Evolutionary conservation across 2,888 invertebrate genomes (phyloP).

Genomic region (Eupithecia subumbrata): DNA sequence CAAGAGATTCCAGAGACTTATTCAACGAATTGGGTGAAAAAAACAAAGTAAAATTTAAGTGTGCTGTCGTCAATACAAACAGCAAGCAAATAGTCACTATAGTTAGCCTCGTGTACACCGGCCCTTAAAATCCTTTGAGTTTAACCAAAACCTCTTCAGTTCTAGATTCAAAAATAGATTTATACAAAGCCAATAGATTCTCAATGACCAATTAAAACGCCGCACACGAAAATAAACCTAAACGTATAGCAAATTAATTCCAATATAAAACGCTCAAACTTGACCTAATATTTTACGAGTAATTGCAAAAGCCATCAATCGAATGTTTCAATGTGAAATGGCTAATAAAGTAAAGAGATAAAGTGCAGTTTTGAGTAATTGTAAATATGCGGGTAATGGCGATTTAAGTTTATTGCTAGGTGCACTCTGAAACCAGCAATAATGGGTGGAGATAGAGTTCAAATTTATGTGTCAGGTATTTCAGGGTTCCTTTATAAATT

Average conservation of each 20-base stretch:
- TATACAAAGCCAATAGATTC: background rate
- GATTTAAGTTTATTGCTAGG: conserved; percentile 4
- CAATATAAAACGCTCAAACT: conserved; percentile 2
- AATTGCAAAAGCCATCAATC: conserved; percentile 6
- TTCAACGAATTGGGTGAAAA: no score
- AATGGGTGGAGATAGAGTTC: background rate
- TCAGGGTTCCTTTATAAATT: background rate
- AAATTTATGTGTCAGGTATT: background rate
- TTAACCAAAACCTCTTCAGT: background rate
- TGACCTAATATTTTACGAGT: conserved; percentile 12
- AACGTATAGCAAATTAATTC: background rate
- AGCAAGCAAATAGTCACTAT: no score
- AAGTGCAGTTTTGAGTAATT: conserved; percentile 12
- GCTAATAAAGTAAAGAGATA: background rate
- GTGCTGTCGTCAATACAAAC: no score
- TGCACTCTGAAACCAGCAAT: background rate
- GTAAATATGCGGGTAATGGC: conserved; percentile 3
- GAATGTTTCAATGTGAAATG: conserved; percentile 9
- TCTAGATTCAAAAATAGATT: conserved; percentile 3
- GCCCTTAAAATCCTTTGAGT: background rate
- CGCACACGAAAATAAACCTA: background rate
- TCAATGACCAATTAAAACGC: conserved; percentile 1
- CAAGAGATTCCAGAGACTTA: no score
- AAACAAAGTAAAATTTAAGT: no score
- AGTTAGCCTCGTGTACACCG: background rate